Conservation (phyloP, 1,140 invertebrate genomes). For the Sitobion miscanthi region DNA sequence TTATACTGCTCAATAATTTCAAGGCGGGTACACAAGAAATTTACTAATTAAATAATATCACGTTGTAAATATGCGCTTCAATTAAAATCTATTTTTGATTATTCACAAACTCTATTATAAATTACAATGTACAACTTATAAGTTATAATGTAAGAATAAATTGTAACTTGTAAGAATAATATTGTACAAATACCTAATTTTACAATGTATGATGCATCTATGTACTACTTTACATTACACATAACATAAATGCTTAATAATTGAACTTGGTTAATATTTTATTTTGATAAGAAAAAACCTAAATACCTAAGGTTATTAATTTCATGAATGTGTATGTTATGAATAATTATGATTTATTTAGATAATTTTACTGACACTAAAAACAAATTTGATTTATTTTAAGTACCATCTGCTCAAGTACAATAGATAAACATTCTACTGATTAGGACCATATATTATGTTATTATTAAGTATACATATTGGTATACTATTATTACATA, state of each 20-base stretch:
- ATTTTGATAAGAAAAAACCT: not conserved
- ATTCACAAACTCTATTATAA: not conserved
- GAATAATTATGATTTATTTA: not conserved
- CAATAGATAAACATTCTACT: not conserved
- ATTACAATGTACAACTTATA: not conserved
- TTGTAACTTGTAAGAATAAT: not conserved
- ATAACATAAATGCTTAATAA: not conserved
- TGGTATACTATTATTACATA: not conserved
- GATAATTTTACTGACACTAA: not conserved
- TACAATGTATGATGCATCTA: not conserved
- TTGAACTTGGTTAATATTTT: not conserved
- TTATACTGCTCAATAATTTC: not conserved
- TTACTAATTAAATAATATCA: not conserved
- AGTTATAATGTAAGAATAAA: not conserved
- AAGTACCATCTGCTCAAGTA: not conserved
- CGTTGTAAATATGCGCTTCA: not conserved
- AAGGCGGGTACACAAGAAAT: not conserved
- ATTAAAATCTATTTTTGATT: not conserved
- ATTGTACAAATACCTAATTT: not conserved
- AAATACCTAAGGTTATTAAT: not conserved
- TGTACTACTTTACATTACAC: not conserved
- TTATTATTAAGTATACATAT: not conserved
- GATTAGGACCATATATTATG: not conserved
- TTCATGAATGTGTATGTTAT: not conserved
- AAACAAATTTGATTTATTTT: conserved; percentile 1